Evolutionary conservation across 2,888 invertebrate species (phyloP).

Genomic region (Tromatobia lineatoria): DNA sequence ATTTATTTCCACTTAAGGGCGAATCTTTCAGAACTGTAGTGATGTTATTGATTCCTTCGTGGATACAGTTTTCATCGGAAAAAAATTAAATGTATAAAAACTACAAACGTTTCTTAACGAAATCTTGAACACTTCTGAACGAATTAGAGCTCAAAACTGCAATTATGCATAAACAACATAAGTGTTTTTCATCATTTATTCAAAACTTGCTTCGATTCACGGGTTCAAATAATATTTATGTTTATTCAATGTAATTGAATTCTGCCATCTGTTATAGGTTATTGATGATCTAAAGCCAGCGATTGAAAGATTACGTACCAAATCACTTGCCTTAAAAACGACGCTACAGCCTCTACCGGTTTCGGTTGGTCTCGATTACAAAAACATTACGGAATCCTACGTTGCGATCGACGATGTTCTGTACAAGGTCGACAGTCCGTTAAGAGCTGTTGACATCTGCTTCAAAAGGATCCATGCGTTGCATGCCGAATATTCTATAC

Average conservation of each 20-base stretch:
- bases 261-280: neutral
- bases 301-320: neutral
- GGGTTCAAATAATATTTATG: neutral
- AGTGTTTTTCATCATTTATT: too few species aligned
- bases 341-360: neutral
- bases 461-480: neutral
- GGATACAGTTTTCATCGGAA: too few species aligned
- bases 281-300: neutral
- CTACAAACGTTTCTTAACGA: too few species aligned
- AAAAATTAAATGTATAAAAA: too few species aligned
- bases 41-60: too few species aligned
- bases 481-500: neutral
- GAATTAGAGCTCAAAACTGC: too few species aligned
- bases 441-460: neutral
- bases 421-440: neutral
- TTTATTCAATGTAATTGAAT: neutral
- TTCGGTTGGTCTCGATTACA: neutral
- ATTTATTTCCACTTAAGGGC: too few species aligned
- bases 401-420: neutral
- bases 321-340: neutral
- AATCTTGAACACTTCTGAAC: too few species aligned
- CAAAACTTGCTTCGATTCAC: too few species aligned
- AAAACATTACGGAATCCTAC: neutral
- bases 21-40: too few species aligned
- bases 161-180: too few species aligned